These are phyloP conservation scores for Oryzias woworae DNA, from an alignment of 2,113 vertebrate genomes.

Conservation along the genomic window DNA sequence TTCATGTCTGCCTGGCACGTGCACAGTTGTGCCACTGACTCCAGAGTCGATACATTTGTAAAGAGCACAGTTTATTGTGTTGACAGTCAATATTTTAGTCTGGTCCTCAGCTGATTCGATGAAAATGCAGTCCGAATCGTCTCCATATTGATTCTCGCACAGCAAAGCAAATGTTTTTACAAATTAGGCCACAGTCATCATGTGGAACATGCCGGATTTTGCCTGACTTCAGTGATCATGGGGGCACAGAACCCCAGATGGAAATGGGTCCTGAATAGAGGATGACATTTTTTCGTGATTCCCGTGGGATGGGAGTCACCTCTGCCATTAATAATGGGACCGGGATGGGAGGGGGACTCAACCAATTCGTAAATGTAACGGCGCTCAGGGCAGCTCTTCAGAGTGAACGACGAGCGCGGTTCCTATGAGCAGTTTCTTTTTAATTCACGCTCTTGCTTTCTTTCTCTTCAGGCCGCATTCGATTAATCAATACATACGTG, in stretches of 20 bases:
- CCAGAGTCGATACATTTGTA: background rate
- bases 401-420: no score
- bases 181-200: slow-evolving; percentile 41
- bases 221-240: slow-evolving; percentile 26
- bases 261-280: slow-evolving; percentile 9
- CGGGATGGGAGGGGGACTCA: no score
- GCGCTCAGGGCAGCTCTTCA: no score
- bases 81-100: slow-evolving; percentile 33
- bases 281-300: no score
- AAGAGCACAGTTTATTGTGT: background rate
- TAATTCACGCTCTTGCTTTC: no score
- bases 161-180: slow-evolving; percentile 32
- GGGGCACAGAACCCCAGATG: slow-evolving; percentile 9
- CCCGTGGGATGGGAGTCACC: no score
- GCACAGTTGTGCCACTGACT: background rate
- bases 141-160: slow-evolving; percentile 42
- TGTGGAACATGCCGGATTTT: slow-evolving; percentile 22
- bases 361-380: no score
- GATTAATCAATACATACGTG: no score
- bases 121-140: slow-evolving; percentile 35
- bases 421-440: no score
- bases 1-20: background rate
- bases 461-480: no score
- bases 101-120: slow-evolving; percentile 22
- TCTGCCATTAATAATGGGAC: no score